Evolutionary conservation across 2,888 invertebrate genomes (phyloP), one percentile per base, ranked within the genome.

Genomic region (Seladonia tumulorum): DNA sequence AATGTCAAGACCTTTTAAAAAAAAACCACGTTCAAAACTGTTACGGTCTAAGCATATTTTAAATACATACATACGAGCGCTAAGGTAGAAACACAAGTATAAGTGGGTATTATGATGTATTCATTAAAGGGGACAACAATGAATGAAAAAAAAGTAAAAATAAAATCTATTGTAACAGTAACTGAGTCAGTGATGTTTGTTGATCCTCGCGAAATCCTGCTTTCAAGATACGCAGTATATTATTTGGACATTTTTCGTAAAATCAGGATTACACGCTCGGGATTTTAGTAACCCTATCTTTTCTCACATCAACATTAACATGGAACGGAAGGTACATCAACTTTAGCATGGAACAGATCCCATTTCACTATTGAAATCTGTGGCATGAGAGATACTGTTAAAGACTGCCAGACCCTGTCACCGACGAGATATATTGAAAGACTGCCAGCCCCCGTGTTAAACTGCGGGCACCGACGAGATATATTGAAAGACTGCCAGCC

Each of bases 11-110:
- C 75, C 60, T 79, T 75, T 90, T 85, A 66, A 35, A 68, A 80
- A 78, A 57, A 12, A 57, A 57, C 53, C 74, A 79, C 89, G 87
- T 68, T 77, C 81, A 77, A 63, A 90, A 89, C 85, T 88, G 77
- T 88, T 86, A 83, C 68, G 70, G 83, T 76, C 84, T 89, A 86
- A 89, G 82, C 79, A 91, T 93, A 93, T 92, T 92, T 92, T 92
- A 93, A 93, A 91, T 93, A 93, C 90, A 83, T 90, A 93, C 90
- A 83, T 90, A 90, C 85, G 72, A 85, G 29, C 77, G 47, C 70
- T 86, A 78, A 72, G 79, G 45, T 87, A 90, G 85, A 63, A 42
- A 80, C 39, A 71, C 60, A 60, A 82, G 60, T 74, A 79, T 87
- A 88, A 77, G 29, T 76, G 79, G 75, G 29, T 82, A 87, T 84